Evolutionary conservation across 2,888 invertebrate species (phyloP).

Genomic region (Erebia ligea): DNA sequence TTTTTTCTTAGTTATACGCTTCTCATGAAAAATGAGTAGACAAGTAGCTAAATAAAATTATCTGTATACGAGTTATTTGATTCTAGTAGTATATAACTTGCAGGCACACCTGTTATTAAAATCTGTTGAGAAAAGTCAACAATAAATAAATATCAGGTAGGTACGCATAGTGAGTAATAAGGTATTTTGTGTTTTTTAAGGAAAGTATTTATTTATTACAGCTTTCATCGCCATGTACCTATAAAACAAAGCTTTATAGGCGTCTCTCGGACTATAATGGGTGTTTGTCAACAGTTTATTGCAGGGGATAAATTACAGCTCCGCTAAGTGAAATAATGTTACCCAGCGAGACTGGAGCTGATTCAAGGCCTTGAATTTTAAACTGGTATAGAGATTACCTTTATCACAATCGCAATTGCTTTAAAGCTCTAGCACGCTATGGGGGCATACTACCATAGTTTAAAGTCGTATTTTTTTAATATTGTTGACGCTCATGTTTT

Average conservation of each 20-base stretch:
- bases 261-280: conserved; percentile 7
- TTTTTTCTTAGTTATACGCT: too few relatives aligned
- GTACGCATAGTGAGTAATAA: too few relatives aligned
- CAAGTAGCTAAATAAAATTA: too few relatives aligned
- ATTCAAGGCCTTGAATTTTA: background rate
- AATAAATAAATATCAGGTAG: too few relatives aligned
- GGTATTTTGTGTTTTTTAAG: background rate
- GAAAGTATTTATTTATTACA: background rate
- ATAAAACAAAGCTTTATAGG: background rate
- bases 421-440: background rate
- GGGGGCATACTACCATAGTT: too few relatives aligned
- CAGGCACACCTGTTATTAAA: too few relatives aligned
- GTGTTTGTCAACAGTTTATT: conserved; percentile 30
- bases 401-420: background rate
- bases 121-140: too few relatives aligned
- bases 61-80: too few relatives aligned
- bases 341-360: background rate
- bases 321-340: conserved; percentile 8
- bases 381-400: background rate
- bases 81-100: too few relatives aligned
- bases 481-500: too few relatives aligned
- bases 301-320: conserved; percentile 13
- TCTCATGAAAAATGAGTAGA: too few relatives aligned
- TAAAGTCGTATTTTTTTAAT: too few relatives aligned
- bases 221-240: background rate